Evolutionary conservation across 2,797 vertebrate genomes (phyloP).

Genomic region (Strix occidentalis): DNA sequence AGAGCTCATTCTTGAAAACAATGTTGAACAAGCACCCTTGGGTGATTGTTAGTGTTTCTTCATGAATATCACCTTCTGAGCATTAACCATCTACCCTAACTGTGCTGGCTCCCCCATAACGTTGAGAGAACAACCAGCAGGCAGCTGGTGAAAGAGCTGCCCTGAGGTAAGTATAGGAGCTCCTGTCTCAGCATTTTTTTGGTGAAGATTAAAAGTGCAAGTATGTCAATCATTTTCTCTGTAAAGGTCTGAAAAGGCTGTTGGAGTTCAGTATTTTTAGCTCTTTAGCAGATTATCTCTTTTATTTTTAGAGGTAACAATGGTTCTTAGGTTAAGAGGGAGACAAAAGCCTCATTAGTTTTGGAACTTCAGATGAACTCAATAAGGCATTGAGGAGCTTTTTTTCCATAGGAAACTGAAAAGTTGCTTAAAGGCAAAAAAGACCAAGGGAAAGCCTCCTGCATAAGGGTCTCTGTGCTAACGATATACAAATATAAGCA

Average conservation of each 20-base stretch:
- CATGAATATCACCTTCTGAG: neutral
- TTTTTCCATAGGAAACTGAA: neutral
- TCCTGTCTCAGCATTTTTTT: neutral
- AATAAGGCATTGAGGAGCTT: neutral
- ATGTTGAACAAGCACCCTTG: neutral
- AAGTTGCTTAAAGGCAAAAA: neutral
- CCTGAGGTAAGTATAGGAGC: neutral
- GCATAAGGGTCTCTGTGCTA: neutral
- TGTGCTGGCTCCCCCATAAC: neutral
- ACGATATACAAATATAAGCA: neutral
- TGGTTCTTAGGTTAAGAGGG: constrained; percentile 1
- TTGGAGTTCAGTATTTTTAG: constrained; percentile 34
- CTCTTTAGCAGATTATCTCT: neutral
- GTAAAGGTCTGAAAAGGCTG: neutral
- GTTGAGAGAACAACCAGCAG: neutral
- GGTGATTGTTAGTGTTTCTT: neutral
- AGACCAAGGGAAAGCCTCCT: neutral
- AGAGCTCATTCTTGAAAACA: neutral
- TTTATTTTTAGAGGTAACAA: constrained; percentile 17
- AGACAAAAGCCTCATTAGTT: constrained; percentile 40
- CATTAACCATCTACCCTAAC: neutral
- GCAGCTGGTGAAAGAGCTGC: neutral
- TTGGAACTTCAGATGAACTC: constrained; percentile 28
- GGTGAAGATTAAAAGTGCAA: neutral
- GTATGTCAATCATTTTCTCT: neutral